Evolutionary conservation across 2,113 vertebrate genomes (phyloP).

Genomic region (Origma solitaria): DNA sequence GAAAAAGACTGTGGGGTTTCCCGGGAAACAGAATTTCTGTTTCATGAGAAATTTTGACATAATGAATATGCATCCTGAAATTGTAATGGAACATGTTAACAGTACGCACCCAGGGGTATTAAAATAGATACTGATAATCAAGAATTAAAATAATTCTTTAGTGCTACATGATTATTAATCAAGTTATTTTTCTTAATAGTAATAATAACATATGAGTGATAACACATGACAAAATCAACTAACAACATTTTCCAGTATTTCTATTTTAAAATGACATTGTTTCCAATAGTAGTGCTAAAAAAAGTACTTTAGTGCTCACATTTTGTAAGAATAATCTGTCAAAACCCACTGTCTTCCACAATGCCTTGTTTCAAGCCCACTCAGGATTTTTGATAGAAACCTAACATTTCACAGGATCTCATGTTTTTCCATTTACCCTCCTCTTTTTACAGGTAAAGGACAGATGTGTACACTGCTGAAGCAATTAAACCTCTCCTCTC

Average conservation of each 20-base stretch:
- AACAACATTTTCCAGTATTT: not conserved
- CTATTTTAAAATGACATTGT: not conserved
- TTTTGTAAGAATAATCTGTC: not conserved
- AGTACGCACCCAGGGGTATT: not conserved
- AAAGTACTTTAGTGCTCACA: not conserved
- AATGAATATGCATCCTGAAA: not conserved
- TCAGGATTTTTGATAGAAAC: not conserved
- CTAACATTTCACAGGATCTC: not conserved
- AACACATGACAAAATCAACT: not conserved
- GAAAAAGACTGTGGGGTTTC: not conserved
- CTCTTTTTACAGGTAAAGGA: not conserved
- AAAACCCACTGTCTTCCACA: not conserved
- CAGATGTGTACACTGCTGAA: not conserved
- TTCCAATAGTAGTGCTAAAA: not conserved
- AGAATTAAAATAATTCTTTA: not conserved
- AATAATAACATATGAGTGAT: not conserved
- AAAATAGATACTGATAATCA: not conserved
- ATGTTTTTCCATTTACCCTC: not conserved
- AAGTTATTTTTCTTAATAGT: not conserved
- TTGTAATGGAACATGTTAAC: not conserved
- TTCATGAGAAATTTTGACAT: not conserved
- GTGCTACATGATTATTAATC: not conserved
- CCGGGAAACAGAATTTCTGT: constrained; percentile 14
- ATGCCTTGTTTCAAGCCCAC: not conserved
- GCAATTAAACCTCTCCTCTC: not conserved